These are phyloP conservation scores for Notoglanidium macrostoma DNA, from an alignment of 2,797 vertebrate species.

Conservation along the genomic window DNA sequence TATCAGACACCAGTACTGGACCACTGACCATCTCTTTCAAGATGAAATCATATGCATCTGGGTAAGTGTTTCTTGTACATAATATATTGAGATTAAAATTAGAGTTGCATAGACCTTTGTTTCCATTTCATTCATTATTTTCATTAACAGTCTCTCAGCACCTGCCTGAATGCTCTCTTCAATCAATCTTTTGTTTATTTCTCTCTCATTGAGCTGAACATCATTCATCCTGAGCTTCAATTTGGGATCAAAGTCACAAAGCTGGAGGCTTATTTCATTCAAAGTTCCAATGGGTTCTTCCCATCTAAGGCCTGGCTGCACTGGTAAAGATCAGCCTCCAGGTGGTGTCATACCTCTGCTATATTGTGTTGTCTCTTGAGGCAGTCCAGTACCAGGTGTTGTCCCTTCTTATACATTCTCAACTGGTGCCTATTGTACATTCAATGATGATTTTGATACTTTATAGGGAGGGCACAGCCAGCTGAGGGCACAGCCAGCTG, in stretches of 20 bases:
- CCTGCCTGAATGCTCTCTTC: background rate
- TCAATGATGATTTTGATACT: background rate
- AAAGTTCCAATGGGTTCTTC: too few relatives aligned
- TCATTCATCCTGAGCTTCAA: background rate
- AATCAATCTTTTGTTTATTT: background rate
- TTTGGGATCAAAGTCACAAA: background rate
- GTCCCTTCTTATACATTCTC: background rate
- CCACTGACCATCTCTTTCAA: too few relatives aligned
- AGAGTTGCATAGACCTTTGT: background rate
- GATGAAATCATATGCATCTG: too few relatives aligned
- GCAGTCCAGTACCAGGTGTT: too few relatives aligned
- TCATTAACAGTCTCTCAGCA: background rate
- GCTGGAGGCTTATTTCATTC: too few relatives aligned
- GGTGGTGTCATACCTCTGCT: background rate
- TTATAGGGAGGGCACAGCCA: too few relatives aligned
- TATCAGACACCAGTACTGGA: too few relatives aligned
- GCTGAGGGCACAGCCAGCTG: too few relatives aligned
- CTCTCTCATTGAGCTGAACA: background rate
- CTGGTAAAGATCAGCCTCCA: background rate
- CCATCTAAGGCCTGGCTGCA: too few relatives aligned
- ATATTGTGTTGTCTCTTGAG: background rate
- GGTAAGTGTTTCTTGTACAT: too few relatives aligned
- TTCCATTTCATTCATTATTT: background rate
- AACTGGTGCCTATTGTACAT: background rate
- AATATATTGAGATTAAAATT: too few relatives aligned